Evolutionary conservation across 2,888 invertebrate species (phyloP), one percentile per base, ranked within the genome.

Genomic region (Latrodectus elegans): DNA sequence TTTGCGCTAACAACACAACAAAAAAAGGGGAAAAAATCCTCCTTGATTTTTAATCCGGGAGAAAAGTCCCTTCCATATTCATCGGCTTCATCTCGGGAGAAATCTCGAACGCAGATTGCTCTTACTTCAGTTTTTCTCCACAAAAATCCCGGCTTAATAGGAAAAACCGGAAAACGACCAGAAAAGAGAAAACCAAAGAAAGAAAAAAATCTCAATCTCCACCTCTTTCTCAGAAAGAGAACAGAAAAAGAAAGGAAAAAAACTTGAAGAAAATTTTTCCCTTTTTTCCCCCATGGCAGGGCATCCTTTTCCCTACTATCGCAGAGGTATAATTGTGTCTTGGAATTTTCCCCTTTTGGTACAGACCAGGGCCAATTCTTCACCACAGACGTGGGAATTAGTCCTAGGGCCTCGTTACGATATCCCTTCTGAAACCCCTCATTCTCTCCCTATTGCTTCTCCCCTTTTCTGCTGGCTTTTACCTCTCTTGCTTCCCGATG

Each of bases 301-400:
- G 14, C 17, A 73, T 17, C 80, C 53, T 53, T 77, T 72, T 78
- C 71, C 76, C 68, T 26, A 68, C 53, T 80, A 55, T 60, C 64
- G 76, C 53, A 49, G 26, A 68, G 17, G 72, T 74, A 88, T 88
- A 88, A 88, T 88, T 88, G 87, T 88, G 87, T 83, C 78, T 78
- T 52, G 82, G 72, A 74, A 78, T 70, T 71, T 26, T 68, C n/a
- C 71, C 17, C 17, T 68, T 65, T 53, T 70, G 83, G 70, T 67
- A 60, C 76, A 64, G 70, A 68, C 38, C 17, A 55, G 26, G 78
- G 64, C 87, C 87, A 78, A 83, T 88, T 88, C 82, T 64, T 88
- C 78, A 82, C 87, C 87, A 70, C 78, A 83, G 87, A 88, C 81
- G 86, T 87, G 86, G 86, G 86, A 87, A 87, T 87, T 87, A 87